phyloP scores from a whole-genome alignment of 1,140 invertebrate genomes.

The Drosophila mayri region DNA sequence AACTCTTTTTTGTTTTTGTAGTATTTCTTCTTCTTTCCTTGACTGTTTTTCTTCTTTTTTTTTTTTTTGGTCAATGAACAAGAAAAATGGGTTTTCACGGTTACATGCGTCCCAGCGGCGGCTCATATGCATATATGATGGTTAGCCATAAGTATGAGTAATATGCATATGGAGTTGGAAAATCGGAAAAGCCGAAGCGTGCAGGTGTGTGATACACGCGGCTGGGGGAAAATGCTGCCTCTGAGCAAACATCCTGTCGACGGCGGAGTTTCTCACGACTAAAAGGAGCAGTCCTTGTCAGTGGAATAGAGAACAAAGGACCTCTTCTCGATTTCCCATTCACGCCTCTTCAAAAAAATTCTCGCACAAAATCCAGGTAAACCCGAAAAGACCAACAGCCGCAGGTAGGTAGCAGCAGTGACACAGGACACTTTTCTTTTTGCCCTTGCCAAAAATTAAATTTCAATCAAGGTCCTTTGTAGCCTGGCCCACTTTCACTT shows the following conservation, averaged over 20 bases:
- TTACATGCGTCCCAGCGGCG: slow-evolving; percentile 70
- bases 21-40: slow-evolving; percentile 50
- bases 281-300: slow-evolving; percentile 16
- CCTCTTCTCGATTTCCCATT: slow-evolving; percentile 27
- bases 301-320: slow-evolving; percentile 15
- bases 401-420: slow-evolving; percentile 10
- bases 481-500: slow-evolving; percentile 52
- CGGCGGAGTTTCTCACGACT: slow-evolving; percentile 34
- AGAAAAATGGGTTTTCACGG: slow-evolving; percentile 82
- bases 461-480: slow-evolving; percentile 19
- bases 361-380: slow-evolving; percentile 17
- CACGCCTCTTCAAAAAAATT: slow-evolving; percentile 17
- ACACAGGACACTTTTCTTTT: slow-evolving; percentile 12
- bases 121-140: slow-evolving; percentile 22
- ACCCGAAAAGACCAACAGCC: background rate
- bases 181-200: slow-evolving; percentile 16
- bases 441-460: slow-evolving; percentile 22
- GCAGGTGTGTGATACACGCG: slow-evolving; percentile 43
- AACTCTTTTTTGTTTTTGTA: slow-evolving; percentile 6
- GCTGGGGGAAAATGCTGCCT: slow-evolving; percentile 8
- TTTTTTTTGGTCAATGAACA: slow-evolving; percentile 76
- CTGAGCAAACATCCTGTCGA: slow-evolving; percentile 22
- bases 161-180: slow-evolving; percentile 23
- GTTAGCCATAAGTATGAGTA: slow-evolving; percentile 13
- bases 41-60: slow-evolving; percentile 40